Conservation (phyloP, 2,797 vertebrate species). For the Rhabdophis nuchalis region DNA sequence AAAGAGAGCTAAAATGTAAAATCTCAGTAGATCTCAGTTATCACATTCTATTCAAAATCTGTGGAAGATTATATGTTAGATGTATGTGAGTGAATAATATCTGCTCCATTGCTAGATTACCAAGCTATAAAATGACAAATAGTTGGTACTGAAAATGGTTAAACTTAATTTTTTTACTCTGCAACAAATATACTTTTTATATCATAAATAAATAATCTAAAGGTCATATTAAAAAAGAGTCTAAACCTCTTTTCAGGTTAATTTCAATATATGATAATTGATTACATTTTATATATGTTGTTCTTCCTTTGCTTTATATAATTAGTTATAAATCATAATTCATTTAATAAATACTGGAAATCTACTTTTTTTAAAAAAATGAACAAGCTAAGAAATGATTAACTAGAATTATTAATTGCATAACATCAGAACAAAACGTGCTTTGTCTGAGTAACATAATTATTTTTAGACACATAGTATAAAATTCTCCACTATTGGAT, state of each 20-base stretch:
- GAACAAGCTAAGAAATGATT: not conserved
- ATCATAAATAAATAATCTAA: not conserved
- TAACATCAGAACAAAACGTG: not conserved
- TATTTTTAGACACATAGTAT: not conserved
- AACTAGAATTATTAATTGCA: not conserved
- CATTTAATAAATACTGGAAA: not conserved
- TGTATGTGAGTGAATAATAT: constrained; percentile 35
- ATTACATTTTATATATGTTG: not conserved
- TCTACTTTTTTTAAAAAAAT: not conserved
- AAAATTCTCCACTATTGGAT: constrained; percentile 10
- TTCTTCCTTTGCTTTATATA: not conserved
- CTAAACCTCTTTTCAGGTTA: not conserved
- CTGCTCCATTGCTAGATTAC: not conserved
- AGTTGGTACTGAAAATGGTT: not conserved
- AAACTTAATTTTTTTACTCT: not conserved
- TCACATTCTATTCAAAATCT: constrained; percentile 54
- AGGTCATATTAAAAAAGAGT: not conserved
- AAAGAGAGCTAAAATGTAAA: not conserved
- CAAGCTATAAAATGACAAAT: not conserved
- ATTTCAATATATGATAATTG: not conserved
- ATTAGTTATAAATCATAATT: not conserved
- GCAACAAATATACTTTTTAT: not conserved
- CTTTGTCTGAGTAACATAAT: constrained; percentile 9
- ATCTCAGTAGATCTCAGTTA: not conserved
- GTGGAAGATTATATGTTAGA: constrained; percentile 32